phyloP scores from a whole-genome alignment of 2,888 invertebrate genomes.

The Drosophila anomalipes region DNA sequence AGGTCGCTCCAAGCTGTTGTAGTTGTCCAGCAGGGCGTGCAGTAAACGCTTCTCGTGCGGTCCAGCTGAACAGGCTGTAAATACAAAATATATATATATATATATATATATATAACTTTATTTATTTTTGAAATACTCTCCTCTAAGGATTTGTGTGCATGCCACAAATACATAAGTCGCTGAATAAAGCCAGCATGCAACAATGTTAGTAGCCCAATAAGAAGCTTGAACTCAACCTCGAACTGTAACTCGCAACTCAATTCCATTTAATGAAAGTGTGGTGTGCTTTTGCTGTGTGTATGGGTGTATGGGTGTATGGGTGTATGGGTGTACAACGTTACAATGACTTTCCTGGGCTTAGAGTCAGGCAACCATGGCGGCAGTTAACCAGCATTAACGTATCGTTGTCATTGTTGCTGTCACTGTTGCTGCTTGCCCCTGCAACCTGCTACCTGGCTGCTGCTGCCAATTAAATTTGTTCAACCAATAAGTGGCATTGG shows the following conservation, averaged over 20 bases:
- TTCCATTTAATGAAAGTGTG: conserved; percentile 37
- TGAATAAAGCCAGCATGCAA: conserved; percentile 8
- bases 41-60: conserved; percentile 96
- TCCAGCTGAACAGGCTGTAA: conserved; percentile 92
- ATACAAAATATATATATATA: background rate
- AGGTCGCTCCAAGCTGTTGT: conserved; percentile 97
- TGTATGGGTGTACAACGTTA: conserved; percentile 13
- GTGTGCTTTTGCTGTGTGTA: background rate
- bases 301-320: conserved; percentile 2
- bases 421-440: conserved; percentile 22
- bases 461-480: conserved; percentile 73
- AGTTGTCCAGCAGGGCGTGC: conserved; percentile 94
- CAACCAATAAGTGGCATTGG: conserved; percentile 71
- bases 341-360: conserved; percentile 43
- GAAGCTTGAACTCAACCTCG: conserved; percentile 20
- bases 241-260: conserved; percentile 43
- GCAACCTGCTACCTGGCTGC: conserved; percentile 28
- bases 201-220: conserved; percentile 36
- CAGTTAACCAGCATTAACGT: conserved; percentile 69
- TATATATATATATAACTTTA: background rate
- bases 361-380: conserved; percentile 50
- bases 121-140: background rate
- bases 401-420: conserved; percentile 61
- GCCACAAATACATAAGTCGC: conserved; percentile 6
- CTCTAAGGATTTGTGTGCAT: background rate